Base-by-base conservation (phyloP, 1,140 invertebrate genomes). In the Teleogryllus occipitalis region DNA sequence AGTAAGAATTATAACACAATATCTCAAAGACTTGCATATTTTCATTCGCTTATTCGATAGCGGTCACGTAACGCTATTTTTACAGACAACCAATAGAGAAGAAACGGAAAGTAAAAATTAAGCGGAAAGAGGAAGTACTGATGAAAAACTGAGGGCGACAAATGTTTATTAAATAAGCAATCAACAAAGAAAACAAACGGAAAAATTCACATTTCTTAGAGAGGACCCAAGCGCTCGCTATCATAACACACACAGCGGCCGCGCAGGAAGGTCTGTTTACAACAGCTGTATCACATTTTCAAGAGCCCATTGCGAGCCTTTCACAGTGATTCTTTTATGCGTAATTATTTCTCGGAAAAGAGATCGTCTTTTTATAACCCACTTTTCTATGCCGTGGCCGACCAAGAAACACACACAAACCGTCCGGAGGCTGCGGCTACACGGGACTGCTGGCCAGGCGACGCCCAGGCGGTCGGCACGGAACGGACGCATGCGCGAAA, bases 321-420 rank as follows among this genome's bases (percentile, higher is more conserved):
- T 65, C 54, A 65, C 54, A 14, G 54, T 65, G 54, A 18, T 65
- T 65, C 54, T 18, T 65, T 65, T 65, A 65, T 65, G 54, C 54
- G 54, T 65, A 65, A 65, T 65, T 65, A 65, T 65, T 65, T 65
- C 54, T 65, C 54, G 54, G 54, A 65, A 65, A 65, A 65, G 54
- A 65, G 54, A 65, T 65, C 10, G 54, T 65, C 54, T 65, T 65
- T 65, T 65, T 65, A 65, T 39, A 39, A 39, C 27, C 27, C 27
- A 39, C 27, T 39, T 39, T 18, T 65, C 54, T 65, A 65, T 65
- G 54, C 54, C 54, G 18, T 18, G 18, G 54, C 18, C 10, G 18
- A 65, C 54, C 18, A 65, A 65, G 54, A 18, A 65, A 65, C 54
- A 65, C 18, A 65, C 54, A 65, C 54, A 65, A 65, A 65, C 54